Conservation (phyloP, 2,113 vertebrate genomes). For the Austrofundulus limnaeus region DNA sequence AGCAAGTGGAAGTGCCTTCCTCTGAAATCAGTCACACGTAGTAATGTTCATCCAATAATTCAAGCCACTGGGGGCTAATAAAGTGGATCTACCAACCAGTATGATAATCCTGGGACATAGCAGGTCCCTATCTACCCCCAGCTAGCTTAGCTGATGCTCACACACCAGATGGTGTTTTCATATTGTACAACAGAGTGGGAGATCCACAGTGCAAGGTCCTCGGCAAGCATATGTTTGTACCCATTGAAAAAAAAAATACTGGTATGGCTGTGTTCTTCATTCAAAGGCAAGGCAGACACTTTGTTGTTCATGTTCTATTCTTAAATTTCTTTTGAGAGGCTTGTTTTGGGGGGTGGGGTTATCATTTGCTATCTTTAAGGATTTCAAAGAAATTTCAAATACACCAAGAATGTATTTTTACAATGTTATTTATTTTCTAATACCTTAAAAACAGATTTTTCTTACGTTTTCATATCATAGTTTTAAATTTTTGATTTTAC, state of each 20-base stretch:
- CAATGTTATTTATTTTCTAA: too few species aligned
- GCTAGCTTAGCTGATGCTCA: slow-evolving; percentile 69
- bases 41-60: slow-evolving; percentile 73
- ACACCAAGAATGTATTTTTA: too few species aligned
- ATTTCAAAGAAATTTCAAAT: too few species aligned
- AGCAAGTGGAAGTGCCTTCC: slow-evolving; percentile 56
- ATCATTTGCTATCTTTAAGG: too few species aligned
- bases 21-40: slow-evolving; percentile 62
- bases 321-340: neutral
- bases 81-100: slow-evolving; percentile 62
- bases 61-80: slow-evolving; percentile 68
- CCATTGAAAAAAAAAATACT: slow-evolving; percentile 66
- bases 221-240: slow-evolving; percentile 75
- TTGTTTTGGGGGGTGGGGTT: too few species aligned
- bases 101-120: slow-evolving; percentile 77
- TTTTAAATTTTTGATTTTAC: too few species aligned
- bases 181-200: slow-evolving; percentile 75
- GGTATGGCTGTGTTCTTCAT: slow-evolving; percentile 15
- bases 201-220: slow-evolving; percentile 72
- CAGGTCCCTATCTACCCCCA: slow-evolving; percentile 56
- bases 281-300: neutral
- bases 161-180: slow-evolving; percentile 83
- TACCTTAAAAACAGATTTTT: too few species aligned
- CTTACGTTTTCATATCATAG: too few species aligned
- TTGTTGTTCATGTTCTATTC: neutral